Conservation (phyloP, 2,888 invertebrate species). For the Heteromyza rotundicornis region DNA sequence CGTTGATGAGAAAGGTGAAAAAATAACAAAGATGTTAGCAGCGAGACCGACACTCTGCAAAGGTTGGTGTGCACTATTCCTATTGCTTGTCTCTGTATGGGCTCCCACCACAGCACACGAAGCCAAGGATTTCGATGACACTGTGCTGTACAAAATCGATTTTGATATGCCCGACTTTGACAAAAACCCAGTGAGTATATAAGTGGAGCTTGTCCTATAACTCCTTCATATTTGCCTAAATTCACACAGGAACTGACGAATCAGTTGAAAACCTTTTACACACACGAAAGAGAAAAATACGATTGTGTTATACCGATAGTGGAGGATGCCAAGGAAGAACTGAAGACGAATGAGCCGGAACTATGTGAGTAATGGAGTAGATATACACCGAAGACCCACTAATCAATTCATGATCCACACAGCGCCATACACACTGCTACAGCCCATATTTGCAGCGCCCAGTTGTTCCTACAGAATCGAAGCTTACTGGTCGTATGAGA, state of each 20-base stretch:
- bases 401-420: conserved; percentile 20
- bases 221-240: neutral
- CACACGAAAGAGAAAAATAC: conserved; percentile 82
- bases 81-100: conserved; percentile 16
- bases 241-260: conserved; percentile 40
- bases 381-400: neutral
- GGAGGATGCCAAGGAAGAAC: conserved; percentile 58
- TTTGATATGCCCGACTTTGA: conserved; percentile 70
- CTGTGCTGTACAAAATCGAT: conserved; percentile 78
- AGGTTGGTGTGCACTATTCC: too few relatives aligned
- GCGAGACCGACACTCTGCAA: too few relatives aligned
- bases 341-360: conserved; percentile 45
- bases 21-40: too few relatives aligned
- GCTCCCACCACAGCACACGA: conserved; percentile 63
- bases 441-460: conserved; percentile 77
- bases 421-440: conserved; percentile 78
- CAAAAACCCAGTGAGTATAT: conserved; percentile 59
- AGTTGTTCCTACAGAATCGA: conserved; percentile 87
- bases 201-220: too few relatives aligned
- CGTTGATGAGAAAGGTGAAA: too few relatives aligned
- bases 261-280: conserved; percentile 58
- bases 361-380: conserved; percentile 42
- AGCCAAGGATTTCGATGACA: conserved; percentile 82
- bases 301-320: conserved; percentile 80
- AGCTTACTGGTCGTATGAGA: conserved; percentile 95